A percentile compares a stretch with the other conserved stretches of the same genome.
These are phyloP conservation scores for Autographa gamma DNA, from an alignment of 2,888 invertebrate genomes.

Conservation along the genomic window DNA sequence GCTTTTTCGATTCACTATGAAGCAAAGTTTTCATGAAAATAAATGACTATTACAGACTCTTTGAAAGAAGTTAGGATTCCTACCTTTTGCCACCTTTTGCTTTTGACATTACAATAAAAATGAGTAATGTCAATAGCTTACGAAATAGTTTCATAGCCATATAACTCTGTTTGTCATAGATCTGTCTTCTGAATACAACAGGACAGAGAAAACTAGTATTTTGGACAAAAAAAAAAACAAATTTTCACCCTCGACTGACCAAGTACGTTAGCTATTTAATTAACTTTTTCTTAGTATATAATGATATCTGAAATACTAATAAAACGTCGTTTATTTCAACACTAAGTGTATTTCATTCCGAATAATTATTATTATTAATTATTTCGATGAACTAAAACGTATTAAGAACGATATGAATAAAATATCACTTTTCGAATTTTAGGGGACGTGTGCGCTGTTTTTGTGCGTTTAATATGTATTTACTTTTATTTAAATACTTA, in stretches of 20 bases:
- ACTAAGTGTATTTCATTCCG: slow-evolving; percentile 34
- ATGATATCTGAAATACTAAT: neutral
- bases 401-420: slow-evolving; percentile 44
- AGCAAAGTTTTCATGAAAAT: neutral
- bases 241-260: neutral
- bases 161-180: too few species aligned
- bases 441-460: slow-evolving; percentile 40
- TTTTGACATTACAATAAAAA: too few species aligned
- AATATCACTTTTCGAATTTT: slow-evolving; percentile 55
- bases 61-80: too few species aligned
- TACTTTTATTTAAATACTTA: neutral
- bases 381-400: slow-evolving; percentile 40
- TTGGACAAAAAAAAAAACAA: too few species aligned
- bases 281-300: neutral
- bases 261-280: neutral
- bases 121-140: too few species aligned
- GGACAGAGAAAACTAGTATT: too few species aligned
- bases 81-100: too few species aligned
- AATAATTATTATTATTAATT: slow-evolving; percentile 41
- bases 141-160: too few species aligned
- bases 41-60: neutral
- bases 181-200: too few species aligned
- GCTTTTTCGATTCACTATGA: too few species aligned
- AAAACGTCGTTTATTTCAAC: slow-evolving; percentile 29
- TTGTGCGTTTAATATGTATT: slow-evolving; percentile 7